phyloP scores from a whole-genome alignment of 1,140 invertebrate species.

The Leguminivora glycinivorella region DNA sequence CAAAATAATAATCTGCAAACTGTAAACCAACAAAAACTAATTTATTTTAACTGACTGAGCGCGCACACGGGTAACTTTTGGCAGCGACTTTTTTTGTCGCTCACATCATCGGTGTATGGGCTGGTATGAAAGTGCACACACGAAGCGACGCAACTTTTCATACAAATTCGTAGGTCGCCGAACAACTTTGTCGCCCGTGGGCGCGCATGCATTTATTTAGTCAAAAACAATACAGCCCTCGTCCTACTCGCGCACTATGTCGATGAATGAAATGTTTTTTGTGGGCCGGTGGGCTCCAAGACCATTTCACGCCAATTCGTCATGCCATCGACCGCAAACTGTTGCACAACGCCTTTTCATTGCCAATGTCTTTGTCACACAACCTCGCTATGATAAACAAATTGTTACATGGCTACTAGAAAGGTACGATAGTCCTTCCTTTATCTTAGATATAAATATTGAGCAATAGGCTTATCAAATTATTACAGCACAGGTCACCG shows the following conservation, averaged over 20 bases:
- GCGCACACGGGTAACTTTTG: no score
- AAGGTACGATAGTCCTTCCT: constrained; percentile 56
- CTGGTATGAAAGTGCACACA: no score
- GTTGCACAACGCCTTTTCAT: constrained; percentile 65
- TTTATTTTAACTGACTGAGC: no score
- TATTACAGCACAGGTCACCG: constrained; percentile 60
- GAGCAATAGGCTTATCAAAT: constrained; percentile 66
- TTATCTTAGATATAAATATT: constrained; percentile 76
- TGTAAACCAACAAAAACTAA: no score
- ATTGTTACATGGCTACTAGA: constrained; percentile 74
- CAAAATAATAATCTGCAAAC: no score
- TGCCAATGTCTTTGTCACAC: constrained; percentile 68
- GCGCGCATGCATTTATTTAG: not conserved
- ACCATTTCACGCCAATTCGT: constrained; percentile 50
- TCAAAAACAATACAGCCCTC: not conserved
- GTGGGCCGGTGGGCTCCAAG: constrained; percentile 38
- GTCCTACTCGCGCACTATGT: constrained; percentile 1
- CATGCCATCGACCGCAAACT: constrained; percentile 43
- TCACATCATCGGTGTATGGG: no score
- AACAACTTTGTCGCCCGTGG: no score
- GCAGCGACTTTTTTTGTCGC: no score
- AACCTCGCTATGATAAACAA: constrained; percentile 69
- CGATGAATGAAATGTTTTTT: constrained; percentile 29
- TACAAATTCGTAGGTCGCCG: no score
- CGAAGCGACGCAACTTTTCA: no score